phyloP scores from a whole-genome alignment of 2,797 vertebrate genomes.

The Gephyroberyx darwinii region DNA sequence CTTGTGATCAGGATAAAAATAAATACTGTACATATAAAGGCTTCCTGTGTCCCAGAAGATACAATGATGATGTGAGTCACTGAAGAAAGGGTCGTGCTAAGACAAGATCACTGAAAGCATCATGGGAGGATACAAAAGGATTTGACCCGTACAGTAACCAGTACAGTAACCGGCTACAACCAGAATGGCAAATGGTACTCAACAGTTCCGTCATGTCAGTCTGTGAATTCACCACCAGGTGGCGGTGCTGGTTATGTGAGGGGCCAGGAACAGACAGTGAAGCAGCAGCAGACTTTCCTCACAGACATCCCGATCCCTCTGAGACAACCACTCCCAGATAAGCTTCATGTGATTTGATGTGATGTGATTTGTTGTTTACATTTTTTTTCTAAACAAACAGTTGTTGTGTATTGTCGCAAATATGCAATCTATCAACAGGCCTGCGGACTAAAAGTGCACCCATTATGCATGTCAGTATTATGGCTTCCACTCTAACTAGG shows the following conservation, averaged over 20 bases:
- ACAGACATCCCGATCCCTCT: not conserved
- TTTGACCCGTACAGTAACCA: not conserved
- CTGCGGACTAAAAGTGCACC: not conserved
- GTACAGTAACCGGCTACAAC: not conserved
- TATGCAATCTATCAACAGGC: not conserved
- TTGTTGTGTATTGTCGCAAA: too few species aligned
- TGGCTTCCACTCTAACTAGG: not conserved
- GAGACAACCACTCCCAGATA: not conserved
- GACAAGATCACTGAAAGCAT: not conserved
- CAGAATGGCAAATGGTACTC: not conserved
- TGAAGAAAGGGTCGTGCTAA: not conserved
- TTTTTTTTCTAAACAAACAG: not conserved
- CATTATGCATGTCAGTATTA: not conserved
- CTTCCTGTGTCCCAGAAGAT: not conserved
- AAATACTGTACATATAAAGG: not conserved
- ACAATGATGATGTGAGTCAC: not conserved
- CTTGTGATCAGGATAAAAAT: not conserved
- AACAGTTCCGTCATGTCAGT: not conserved
- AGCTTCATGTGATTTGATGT: not conserved
- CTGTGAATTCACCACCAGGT: slow-evolving; percentile 60
- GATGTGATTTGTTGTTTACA: too few species aligned
- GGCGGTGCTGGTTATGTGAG: slow-evolving; percentile 57
- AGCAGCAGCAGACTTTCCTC: not conserved
- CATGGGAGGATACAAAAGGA: not conserved
- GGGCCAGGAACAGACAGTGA: not conserved